These are phyloP conservation scores for Emydura subglobosa DNA, from an alignment of 2,113 vertebrate genomes.

Conservation along the genomic window DNA sequence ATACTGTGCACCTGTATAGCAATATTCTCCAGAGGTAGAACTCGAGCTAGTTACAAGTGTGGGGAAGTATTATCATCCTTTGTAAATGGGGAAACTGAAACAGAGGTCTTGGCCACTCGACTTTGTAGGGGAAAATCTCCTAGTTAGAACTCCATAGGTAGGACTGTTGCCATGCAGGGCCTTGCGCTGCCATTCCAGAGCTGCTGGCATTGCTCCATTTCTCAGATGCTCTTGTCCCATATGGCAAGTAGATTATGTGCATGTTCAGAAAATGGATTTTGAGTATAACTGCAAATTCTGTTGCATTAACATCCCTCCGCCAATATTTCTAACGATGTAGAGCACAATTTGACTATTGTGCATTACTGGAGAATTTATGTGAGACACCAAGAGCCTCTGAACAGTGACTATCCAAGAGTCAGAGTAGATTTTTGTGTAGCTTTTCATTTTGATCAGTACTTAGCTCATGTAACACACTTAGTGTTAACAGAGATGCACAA, in stretches of 20 bases:
- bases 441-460: background rate
- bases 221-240: accelerated
- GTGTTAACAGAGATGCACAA: background rate
- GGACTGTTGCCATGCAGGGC: accelerated
- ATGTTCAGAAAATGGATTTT: background rate
- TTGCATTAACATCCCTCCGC: accelerated
- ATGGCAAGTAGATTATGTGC: background rate
- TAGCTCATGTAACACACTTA: background rate
- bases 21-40: background rate
- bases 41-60: background rate
- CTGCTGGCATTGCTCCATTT: background rate
- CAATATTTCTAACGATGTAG: background rate
- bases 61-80: background rate
- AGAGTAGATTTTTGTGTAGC: background rate
- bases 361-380: accelerated
- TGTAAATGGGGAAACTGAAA: background rate
- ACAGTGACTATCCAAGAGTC: accelerated
- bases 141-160: background rate
- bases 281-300: background rate
- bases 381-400: background rate
- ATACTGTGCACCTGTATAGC: background rate
- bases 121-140: background rate
- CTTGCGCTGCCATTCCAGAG: background rate
- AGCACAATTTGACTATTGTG: background rate
- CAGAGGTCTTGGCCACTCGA: accelerated